These are phyloP conservation scores for Cheilosia vulpina DNA, from an alignment of 2,888 invertebrate species.

Conservation along the genomic window DNA sequence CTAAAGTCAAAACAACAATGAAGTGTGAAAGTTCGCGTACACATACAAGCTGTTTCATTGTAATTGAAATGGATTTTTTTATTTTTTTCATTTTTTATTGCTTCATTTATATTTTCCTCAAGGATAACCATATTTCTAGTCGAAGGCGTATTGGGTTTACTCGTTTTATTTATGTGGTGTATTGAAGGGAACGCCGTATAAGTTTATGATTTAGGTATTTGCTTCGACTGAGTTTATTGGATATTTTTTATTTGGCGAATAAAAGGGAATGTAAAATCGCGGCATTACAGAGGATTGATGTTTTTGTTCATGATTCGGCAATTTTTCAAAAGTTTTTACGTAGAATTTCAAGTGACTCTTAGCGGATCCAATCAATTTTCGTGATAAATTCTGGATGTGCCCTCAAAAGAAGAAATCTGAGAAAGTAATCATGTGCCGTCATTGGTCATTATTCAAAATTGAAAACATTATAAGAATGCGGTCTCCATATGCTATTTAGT, in stretches of 20 bases:
- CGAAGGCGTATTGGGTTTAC: constrained; percentile 8
- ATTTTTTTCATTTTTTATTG: constrained; percentile 2
- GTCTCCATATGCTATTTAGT: too few species aligned
- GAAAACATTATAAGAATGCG: too few species aligned
- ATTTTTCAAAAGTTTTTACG: too few species aligned
- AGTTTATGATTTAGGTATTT: constrained; percentile 58
- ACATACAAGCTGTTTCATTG: too few species aligned
- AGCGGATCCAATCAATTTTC: too few species aligned
- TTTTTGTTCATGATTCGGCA: background rate
- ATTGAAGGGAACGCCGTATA: constrained; percentile 36
- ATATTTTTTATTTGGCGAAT: constrained; percentile 50
- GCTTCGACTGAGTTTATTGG: constrained; percentile 59
- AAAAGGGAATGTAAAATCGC: constrained; percentile 31
- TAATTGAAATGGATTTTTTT: constrained; percentile 3
- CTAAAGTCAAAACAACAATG: background rate
- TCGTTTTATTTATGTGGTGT: constrained; percentile 18
- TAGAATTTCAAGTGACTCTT: too few species aligned
- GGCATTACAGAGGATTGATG: constrained; percentile 7
- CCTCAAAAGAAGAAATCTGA: too few species aligned
- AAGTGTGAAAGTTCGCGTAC: too few species aligned
- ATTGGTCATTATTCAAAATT: too few species aligned
- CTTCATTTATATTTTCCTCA: background rate
- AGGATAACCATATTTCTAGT: constrained; percentile 19
- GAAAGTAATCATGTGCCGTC: too few species aligned
- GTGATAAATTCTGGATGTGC: too few species aligned